Conservation (phyloP, 2,797 vertebrate species). For the Epinephelus awoara region DNA sequence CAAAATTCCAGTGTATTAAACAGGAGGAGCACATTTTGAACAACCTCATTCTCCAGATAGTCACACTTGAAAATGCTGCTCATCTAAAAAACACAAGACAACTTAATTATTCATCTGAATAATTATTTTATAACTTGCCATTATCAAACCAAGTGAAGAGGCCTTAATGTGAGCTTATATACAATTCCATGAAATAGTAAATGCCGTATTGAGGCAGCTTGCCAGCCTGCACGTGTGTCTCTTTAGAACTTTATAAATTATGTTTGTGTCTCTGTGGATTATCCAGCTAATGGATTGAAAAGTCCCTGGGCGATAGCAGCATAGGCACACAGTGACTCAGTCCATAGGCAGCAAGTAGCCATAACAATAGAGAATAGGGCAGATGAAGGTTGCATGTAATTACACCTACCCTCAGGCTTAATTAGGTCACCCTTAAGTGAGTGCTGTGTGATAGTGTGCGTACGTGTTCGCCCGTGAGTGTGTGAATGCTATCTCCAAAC, state of each 20-base stretch:
- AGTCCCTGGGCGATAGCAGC: constrained; percentile 45
- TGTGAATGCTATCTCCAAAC: constrained; percentile 42
- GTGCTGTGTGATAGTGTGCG: constrained; percentile 58
- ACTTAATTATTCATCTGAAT: constrained; percentile 54
- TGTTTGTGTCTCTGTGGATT: constrained; percentile 46
- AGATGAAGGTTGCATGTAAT: constrained; percentile 83
- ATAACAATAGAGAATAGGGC: constrained; percentile 76
- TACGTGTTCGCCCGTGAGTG: constrained; percentile 29
- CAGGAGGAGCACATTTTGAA: background rate
- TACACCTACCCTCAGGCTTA: constrained; percentile 78
- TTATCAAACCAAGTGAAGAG: constrained; percentile 46
- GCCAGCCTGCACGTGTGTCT: constrained; percentile 20
- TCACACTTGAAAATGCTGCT: constrained; percentile 25
- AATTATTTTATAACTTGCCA: constrained; percentile 48
- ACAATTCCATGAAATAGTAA: constrained; percentile 37
- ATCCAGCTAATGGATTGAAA: constrained; percentile 45
- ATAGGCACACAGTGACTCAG: constrained; percentile 45
- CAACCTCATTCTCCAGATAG: background rate
- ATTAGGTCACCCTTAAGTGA: constrained; percentile 81
- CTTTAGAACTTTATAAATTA: constrained; percentile 43
- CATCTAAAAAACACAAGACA: constrained; percentile 37
- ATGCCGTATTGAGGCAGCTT: constrained; percentile 30
- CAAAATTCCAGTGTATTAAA: background rate
- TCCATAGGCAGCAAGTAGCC: constrained; percentile 71
- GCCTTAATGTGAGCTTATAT: constrained; percentile 29